Evolutionary conservation across 2,888 invertebrate genomes (phyloP), one percentile per base, ranked within the genome.

Genomic region (Apeira syringaria): DNA sequence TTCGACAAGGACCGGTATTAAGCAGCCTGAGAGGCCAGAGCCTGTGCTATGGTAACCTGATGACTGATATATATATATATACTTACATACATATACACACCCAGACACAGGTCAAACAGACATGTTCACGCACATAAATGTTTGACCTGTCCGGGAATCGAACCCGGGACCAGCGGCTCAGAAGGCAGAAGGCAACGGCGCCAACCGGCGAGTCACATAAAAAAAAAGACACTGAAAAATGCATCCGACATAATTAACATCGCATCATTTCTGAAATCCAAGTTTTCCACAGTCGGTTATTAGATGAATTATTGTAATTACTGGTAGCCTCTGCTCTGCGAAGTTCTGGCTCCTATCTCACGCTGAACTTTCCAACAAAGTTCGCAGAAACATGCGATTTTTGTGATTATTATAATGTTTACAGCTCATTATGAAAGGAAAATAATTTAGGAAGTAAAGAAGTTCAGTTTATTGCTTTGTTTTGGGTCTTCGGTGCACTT

Each of bases 261-360:
- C 13, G 9, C 12, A n/a, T 10, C 20, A 29, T 59, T 50, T 50
- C 50, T 47, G 33, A 44, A 46, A 33, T 52, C 33, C 3, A 50
- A 52, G 49, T 56, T 58, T 42, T 22, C 41, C 38, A 42, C 42
- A 42, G 43, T 63, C 48, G 47, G 57, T 56, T 62, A 56, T 61
- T 56, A 66, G 62, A 59, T 86, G 83, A 88, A 74, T 83, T 80
- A 87, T 86, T 80, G 70, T 86, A 80, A 87, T 84, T 76, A 80
- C 81, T 58, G 50, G 62, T 70, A 74, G 72, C 80, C 80, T 78
- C 66, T 75, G 75, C 68, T 35, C 67, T 59, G 63, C 66, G 62
- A 74, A 80, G 63, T 74, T 75, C 56, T 50, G 53, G 59, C 58
- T 63, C 55, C 67, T 79, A 82, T 81, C 79, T 77, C 66, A 61